Conservation (phyloP, 1,140 invertebrate genomes). For the Plutomurus gul region DNA sequence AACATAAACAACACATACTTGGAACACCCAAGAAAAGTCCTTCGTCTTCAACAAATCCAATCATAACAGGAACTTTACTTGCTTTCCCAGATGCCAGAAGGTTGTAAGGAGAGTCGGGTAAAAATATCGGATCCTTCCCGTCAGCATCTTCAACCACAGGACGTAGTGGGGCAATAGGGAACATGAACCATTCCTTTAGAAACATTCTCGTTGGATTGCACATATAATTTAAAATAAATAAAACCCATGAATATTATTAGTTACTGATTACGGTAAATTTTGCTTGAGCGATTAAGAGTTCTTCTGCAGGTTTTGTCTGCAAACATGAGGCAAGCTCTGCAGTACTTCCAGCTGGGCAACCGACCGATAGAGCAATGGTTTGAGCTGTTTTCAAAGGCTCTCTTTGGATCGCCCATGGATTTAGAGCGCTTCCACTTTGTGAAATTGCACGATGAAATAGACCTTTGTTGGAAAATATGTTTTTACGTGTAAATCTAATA, state of each 20-base stretch:
- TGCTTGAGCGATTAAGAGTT: background rate
- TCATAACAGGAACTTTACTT: constrained; percentile 32
- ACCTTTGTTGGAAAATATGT: too few relatives aligned
- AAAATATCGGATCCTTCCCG: background rate
- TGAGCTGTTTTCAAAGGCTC: constrained; percentile 32
- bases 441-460: constrained; percentile 24
- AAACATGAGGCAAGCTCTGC: constrained; percentile 1
- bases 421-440: constrained; percentile 5
- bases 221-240: background rate
- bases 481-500: too few relatives aligned
- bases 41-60: constrained; percentile 6
- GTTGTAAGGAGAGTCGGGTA: constrained; percentile 26
- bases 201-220: background rate
- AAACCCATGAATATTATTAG: background rate
- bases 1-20: constrained; percentile 30
- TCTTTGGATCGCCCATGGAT: background rate
- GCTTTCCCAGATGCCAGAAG: constrained; percentile 14
- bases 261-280: background rate
- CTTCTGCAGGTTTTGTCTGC: background rate
- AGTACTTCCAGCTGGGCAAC: constrained; percentile 23
- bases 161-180: background rate
- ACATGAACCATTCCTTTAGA: constrained; percentile 23
- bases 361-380: background rate
- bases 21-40: background rate
- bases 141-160: background rate